Percentiles rank a stretch among this genome's conserved stretches.
These are phyloP conservation scores for Terebella lapidaria DNA, from an alignment of 2,888 invertebrate genomes.

Conservation along the genomic window DNA sequence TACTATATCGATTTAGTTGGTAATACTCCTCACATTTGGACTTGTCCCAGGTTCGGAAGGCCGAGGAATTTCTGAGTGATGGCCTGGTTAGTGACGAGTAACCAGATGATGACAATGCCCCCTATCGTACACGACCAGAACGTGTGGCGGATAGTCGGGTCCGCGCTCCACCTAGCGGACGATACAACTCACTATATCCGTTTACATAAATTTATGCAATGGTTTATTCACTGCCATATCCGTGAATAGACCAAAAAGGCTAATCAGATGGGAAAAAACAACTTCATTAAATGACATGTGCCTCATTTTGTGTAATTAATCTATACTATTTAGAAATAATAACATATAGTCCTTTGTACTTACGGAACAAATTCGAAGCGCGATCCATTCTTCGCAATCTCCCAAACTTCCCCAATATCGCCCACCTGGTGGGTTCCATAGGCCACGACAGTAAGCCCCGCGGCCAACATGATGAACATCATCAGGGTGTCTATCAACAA, in stretches of 20 bases:
- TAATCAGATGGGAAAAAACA: no score
- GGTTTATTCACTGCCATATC: no score
- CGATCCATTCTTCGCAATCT: neutral
- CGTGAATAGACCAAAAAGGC: neutral
- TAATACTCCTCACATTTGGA: neutral
- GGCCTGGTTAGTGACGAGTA: constrained; percentile 89
- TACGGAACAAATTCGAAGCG: neutral
- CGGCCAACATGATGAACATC: constrained; percentile 1
- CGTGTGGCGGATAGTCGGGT: constrained; percentile 79
- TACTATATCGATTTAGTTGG: neutral
- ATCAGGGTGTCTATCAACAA: constrained; percentile 3
- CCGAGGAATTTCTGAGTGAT: constrained; percentile 89
- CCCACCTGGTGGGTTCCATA: neutral
- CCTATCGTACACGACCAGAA: constrained; percentile 80
- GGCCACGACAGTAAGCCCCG: neutral
- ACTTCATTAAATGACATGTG: neutral
- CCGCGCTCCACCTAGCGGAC: neutral
- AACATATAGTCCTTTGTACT: no score
- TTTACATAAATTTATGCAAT: no score
- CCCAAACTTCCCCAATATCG: constrained; percentile 1
- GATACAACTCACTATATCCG: no score
- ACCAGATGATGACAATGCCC: constrained; percentile 79
- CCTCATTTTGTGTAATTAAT: no score
- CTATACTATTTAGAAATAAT: no score
- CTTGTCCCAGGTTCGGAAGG: constrained; percentile 56